Conservation (phyloP, 2,888 invertebrate species). For the Peribatodes rhomboidaria region DNA sequence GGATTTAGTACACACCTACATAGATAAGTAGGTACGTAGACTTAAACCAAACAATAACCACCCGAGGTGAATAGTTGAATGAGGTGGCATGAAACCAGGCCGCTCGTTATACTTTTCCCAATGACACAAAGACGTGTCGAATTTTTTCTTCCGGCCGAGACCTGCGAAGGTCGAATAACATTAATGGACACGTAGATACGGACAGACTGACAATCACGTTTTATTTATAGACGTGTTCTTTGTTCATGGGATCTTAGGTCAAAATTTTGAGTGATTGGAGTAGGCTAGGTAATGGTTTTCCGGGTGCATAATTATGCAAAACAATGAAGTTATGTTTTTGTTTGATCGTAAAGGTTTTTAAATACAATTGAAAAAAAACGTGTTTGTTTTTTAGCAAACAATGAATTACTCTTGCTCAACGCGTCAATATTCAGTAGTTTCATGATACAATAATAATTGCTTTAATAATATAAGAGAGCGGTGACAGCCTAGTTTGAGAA, state of each 20-base stretch:
- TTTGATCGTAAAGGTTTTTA: too few relatives aligned
- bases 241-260: constrained; percentile 25
- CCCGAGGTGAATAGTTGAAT: constrained; percentile 17
- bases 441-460: too few relatives aligned
- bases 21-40: too few relatives aligned
- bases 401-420: too few relatives aligned
- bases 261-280: constrained; percentile 31
- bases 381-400: too few relatives aligned
- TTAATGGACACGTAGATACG: constrained; percentile 30
- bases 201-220: constrained; percentile 31
- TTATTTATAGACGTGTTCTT: constrained; percentile 34
- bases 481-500: too few relatives aligned
- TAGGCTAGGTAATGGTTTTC: constrained; percentile 16
- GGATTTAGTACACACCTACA: too few relatives aligned
- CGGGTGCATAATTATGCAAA: constrained; percentile 2
- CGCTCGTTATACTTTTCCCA: constrained; percentile 22
- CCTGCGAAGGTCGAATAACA: constrained; percentile 39
- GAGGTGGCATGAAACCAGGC: constrained; percentile 18
- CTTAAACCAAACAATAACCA: neutral
- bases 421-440: too few relatives aligned
- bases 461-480: too few relatives aligned
- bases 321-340: too few relatives aligned
- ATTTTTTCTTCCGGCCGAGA: constrained; percentile 40
- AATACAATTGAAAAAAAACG: too few relatives aligned
- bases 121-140: constrained; percentile 43